Conservation (phyloP, 2,888 invertebrate species). For the Cephus rjabovi region DNA sequence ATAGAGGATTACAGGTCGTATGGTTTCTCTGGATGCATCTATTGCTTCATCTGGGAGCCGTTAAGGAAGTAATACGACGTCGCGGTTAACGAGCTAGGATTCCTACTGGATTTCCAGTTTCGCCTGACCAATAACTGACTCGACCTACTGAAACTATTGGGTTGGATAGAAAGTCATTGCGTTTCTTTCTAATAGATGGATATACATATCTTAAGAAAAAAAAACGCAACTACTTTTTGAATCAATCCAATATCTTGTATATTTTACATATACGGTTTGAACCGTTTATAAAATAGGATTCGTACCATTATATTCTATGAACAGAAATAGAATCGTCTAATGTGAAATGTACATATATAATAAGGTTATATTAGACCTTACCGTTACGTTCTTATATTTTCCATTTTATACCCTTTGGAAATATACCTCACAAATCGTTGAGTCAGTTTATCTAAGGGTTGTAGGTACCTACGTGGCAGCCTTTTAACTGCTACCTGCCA, state of each 20-base stretch:
- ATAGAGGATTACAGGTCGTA: background rate
- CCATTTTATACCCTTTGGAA: background rate
- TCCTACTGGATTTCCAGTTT: background rate
- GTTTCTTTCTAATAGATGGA: too few relatives aligned
- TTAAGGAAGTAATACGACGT: background rate
- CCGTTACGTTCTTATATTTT: background rate
- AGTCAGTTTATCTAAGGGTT: background rate
- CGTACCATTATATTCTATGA: background rate
- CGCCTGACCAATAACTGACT: background rate
- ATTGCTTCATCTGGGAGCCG: background rate
- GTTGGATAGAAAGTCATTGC: too few relatives aligned
- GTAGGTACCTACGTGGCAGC: background rate
- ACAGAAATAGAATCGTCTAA: background rate
- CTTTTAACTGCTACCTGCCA: background rate
- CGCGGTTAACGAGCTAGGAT: background rate
- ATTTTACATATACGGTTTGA: background rate
- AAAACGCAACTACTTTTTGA: too few relatives aligned
- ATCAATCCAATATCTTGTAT: background rate
- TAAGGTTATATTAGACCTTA: background rate
- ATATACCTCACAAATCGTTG: background rate
- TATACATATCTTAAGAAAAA: too few relatives aligned
- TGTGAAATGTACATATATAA: background rate
- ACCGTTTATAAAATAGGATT: background rate
- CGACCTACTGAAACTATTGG: background rate
- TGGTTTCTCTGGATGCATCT: background rate